Percentiles rank a stretch among this genome's conserved stretches.
These are phyloP conservation scores for Crossaster papposus DNA, from an alignment of 53 echinoderm and acorn worm species.

Conservation along the genomic window DNA sequence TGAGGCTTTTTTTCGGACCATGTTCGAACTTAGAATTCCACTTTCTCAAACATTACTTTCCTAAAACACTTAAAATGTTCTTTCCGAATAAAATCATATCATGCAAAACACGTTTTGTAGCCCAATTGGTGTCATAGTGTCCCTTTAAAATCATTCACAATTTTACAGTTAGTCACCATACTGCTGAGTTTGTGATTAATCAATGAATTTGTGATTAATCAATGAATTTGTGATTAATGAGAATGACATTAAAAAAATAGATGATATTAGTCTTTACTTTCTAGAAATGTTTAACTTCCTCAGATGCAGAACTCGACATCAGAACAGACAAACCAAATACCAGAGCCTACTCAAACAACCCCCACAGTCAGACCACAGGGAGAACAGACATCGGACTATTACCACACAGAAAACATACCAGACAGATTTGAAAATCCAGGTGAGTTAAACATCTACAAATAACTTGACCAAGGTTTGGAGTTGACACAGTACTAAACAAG, in stretches of 20 bases:
- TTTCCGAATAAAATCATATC: too few species aligned
- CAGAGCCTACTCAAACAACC: slow-evolving; percentile 62
- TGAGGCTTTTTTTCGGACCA: too few species aligned
- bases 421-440: slow-evolving; percentile 98
- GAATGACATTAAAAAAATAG: not conserved
- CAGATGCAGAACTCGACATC: slow-evolving; percentile 31
- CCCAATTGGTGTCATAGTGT: too few species aligned
- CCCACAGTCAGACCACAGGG: slow-evolving; percentile 45
- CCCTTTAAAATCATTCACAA: too few species aligned
- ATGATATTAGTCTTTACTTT: not conserved
- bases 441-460: slow-evolving; percentile 23
- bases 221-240: too few species aligned
- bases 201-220: too few species aligned
- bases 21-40: too few species aligned
- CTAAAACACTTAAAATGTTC: too few species aligned
- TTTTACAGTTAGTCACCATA: too few species aligned
- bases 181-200: too few species aligned
- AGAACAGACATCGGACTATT: slow-evolving; percentile 83
- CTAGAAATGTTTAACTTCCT: not conserved
- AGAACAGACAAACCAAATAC: slow-evolving; percentile 52
- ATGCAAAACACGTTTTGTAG: too few species aligned
- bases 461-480: not conserved
- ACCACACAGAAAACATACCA: slow-evolving; percentile 84
- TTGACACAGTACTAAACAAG: not conserved
- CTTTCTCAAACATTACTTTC: too few species aligned